phyloP scores from a whole-genome alignment of 1,140 invertebrate genomes.

The Tetramorium alpestre region DNA sequence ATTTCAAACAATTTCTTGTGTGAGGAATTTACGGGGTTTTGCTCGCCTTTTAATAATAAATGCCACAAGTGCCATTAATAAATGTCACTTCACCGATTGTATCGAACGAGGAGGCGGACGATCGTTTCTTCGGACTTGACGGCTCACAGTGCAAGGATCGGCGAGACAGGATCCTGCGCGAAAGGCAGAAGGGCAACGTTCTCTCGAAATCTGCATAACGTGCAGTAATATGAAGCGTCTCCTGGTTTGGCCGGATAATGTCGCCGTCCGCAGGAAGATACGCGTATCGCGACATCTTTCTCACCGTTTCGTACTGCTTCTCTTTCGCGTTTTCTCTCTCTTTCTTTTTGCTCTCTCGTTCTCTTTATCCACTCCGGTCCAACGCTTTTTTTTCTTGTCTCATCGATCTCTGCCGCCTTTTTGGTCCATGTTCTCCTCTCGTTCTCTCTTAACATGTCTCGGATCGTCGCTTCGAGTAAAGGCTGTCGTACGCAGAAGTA shows the following conservation, averaged over 20 bases:
- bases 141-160: constrained; percentile 8
- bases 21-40: neutral
- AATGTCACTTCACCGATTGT: neutral
- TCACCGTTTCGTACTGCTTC: constrained; percentile 54
- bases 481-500: constrained; percentile 46
- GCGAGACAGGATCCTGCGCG: constrained; percentile 6
- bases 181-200: constrained; percentile 10
- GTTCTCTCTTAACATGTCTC: constrained; percentile 27
- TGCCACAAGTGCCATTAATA: neutral
- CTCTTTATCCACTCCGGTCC: neutral
- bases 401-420: constrained; percentile 23
- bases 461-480: constrained; percentile 37
- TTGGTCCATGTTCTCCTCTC: neutral
- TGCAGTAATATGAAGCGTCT: constrained; percentile 76
- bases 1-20: neutral
- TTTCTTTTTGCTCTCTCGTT: constrained; percentile 75
- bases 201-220: constrained; percentile 76
- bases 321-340: constrained; percentile 54
- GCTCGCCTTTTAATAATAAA: constrained; percentile 6
- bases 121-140: constrained; percentile 3
- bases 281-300: constrained; percentile 70
- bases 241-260: constrained; percentile 70
- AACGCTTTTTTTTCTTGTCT: constrained; percentile 15
- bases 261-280: constrained; percentile 64
- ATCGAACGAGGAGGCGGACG: constrained; percentile 9